Evolutionary conservation across 2,888 invertebrate species (phyloP), one percentile per base, ranked within the genome.

Genomic region (Caenorhabditis sp.): DNA sequence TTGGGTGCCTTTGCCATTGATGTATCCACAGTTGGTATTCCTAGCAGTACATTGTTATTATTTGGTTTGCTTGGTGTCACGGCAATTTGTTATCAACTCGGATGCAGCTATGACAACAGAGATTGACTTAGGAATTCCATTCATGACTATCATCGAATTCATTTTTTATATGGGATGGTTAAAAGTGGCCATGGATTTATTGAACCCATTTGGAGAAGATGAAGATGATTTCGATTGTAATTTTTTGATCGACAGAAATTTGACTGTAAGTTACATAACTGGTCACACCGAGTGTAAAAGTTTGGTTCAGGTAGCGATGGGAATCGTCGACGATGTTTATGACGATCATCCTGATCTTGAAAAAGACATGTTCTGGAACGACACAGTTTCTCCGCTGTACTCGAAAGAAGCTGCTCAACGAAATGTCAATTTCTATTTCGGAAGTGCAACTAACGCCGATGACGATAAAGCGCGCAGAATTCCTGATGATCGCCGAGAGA

Each of bases 1-100:
- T 59, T 81, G 79, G 80, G 81, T 85, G 10, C 84, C 84, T 4
- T 67, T 83, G 10, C 83, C 84, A 0, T 50, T 84, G 1, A 83
- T 84, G 68, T 84, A 84, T 53, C 84, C 84, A 1, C 84, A 84
- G 68, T 64, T 85, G 38, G 81, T 85, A 14, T 84, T 83, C 53
- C 64, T 85, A 54, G 77, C 80, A 4, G 82, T 85, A 26, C 78
- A 84, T n/a, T 64, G 81, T 17, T 85, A 85, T 67, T 85, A 85
- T 63, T 49, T 80, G 20, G 77, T 85, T 8, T 85, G 83, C 59
- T 63, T 85, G 23, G 61, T 85, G 4, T 73, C 81, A 5, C 65
- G 84, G 23, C 84, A 84, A 54, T 78, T 70, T 56, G 68, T 76
- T 1, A 73, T 74, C 20, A 73, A 70, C 7, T 43, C 70, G 0